A percentile compares a stretch with the other conserved stretches of the same genome.
Conservation (phyloP, 2,797 vertebrate species). For the Scomberomorus guttatus region DNA sequence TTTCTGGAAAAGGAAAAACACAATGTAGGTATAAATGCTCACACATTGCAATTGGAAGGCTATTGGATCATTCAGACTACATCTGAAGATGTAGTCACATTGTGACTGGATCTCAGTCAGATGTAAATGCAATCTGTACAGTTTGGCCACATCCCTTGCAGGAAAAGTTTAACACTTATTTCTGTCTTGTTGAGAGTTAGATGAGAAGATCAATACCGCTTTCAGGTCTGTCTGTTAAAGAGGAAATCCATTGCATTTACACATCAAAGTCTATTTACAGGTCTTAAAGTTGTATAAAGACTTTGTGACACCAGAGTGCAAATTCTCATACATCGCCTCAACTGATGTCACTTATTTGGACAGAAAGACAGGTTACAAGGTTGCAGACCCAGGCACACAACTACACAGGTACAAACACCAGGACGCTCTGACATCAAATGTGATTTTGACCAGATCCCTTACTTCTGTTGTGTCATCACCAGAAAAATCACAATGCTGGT, state of each 20-base stretch:
- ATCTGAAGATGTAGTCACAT: background rate
- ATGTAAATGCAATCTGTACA: background rate
- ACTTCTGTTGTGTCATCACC: background rate
- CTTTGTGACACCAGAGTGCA: too few species aligned
- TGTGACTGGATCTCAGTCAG: background rate
- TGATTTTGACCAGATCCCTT: background rate
- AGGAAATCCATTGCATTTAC: background rate
- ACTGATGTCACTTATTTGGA: background rate
- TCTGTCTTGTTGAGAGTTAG: background rate
- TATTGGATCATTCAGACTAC: background rate
- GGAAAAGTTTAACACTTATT: background rate
- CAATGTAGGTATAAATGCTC: background rate
- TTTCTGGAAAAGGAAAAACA: constrained; percentile 1
- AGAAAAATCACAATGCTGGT: background rate
- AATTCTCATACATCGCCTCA: background rate
- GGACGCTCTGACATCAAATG: background rate
- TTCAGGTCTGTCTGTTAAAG: background rate
- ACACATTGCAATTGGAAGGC: background rate
- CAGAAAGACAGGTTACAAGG: background rate
- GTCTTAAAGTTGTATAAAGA: background rate
- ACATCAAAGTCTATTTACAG: background rate
- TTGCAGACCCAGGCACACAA: background rate
- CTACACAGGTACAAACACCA: background rate
- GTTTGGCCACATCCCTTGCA: background rate
- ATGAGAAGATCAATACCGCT: background rate